These are phyloP conservation scores for Malacosoma neustria DNA, from an alignment of 2,888 invertebrate genomes.

Conservation along the genomic window DNA sequence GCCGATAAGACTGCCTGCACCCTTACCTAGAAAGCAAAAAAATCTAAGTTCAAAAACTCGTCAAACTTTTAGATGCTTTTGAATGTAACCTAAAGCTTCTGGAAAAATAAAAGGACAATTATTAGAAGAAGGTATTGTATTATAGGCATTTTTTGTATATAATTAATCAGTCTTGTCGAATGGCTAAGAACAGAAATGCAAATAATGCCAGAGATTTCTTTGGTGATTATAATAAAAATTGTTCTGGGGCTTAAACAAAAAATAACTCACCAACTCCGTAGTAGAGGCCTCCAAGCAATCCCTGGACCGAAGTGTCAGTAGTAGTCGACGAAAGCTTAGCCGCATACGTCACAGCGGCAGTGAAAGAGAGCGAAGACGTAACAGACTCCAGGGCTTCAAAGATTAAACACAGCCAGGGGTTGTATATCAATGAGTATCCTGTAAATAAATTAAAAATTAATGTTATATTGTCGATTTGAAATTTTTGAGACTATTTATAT, in stretches of 20 bases:
- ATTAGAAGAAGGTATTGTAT: no score
- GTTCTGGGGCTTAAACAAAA: background rate
- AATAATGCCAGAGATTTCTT: no score
- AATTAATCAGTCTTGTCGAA: no score
- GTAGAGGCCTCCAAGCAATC: conserved; percentile 85
- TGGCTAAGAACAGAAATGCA: no score
- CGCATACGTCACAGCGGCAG: conserved; percentile 85
- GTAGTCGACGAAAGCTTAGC: conserved; percentile 82
- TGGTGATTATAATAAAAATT: no score
- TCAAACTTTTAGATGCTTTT: no score
- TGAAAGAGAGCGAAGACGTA: conserved; percentile 83
- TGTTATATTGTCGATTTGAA: no score
- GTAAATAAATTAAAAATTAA: conserved; percentile 6
- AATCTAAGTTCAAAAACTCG: no score
- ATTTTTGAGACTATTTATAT: background rate
- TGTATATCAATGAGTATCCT: conserved; percentile 84
- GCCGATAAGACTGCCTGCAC: conserved; percentile 83
- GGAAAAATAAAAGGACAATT: no score
- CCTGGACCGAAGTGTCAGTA: conserved; percentile 85
- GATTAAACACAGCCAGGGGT: conserved; percentile 83
- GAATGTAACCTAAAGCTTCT: no score
- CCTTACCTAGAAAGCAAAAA: conserved; percentile 75
- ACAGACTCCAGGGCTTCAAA: conserved; percentile 87
- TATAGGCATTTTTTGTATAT: no score
- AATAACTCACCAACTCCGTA: conserved; percentile 80